Conservation (phyloP, 2,797 vertebrate genomes). For the Pterois miles region DNA sequence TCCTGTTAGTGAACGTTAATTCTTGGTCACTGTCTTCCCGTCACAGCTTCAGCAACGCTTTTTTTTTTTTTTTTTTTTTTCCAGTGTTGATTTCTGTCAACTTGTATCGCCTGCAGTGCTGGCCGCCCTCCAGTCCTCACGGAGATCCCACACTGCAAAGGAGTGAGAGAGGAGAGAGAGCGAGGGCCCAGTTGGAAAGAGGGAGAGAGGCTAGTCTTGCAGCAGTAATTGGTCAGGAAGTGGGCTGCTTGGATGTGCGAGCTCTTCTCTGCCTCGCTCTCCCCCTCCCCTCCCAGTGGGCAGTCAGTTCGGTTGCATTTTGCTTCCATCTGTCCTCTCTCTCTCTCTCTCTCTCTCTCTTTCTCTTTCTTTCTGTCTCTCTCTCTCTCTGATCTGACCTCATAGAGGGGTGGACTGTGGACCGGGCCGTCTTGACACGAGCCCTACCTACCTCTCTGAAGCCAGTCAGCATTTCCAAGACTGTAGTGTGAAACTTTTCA, state of each 20-base stretch:
- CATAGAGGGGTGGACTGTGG: conserved; percentile 76
- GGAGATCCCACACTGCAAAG: conserved; percentile 35
- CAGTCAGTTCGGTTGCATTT: conserved; percentile 69
- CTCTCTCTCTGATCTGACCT: conserved; percentile 73
- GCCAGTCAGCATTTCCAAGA: conserved; percentile 26
- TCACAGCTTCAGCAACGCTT: conserved; percentile 47
- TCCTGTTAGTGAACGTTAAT: conserved; percentile 7
- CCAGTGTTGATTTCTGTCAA: conserved; percentile 46
- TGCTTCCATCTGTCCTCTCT: conserved; percentile 68
- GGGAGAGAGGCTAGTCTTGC: conserved; percentile 61
- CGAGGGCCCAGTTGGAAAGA: conserved; percentile 38
- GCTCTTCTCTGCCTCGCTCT: conserved; percentile 45
- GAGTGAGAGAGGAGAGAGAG: conserved; percentile 22
- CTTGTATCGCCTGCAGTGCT: conserved; percentile 68
- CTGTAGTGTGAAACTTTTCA: conserved; percentile 25
- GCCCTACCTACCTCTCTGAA: conserved; percentile 22
- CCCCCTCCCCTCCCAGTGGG: conserved; percentile 66
- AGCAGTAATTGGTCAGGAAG: conserved; percentile 81
- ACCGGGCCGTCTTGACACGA: conserved; percentile 48
- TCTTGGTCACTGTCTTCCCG: neutral
- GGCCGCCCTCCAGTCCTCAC: conserved; percentile 69
- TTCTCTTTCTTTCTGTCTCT: conserved; percentile 63
- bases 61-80: conserved; percentile 9
- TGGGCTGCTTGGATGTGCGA: conserved; percentile 74
- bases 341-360: conserved; percentile 25